Evolutionary conservation across 2,113 vertebrate genomes (phyloP), one percentile per base, ranked within the genome.

Genomic region (Aptenodytes patagonicus): DNA sequence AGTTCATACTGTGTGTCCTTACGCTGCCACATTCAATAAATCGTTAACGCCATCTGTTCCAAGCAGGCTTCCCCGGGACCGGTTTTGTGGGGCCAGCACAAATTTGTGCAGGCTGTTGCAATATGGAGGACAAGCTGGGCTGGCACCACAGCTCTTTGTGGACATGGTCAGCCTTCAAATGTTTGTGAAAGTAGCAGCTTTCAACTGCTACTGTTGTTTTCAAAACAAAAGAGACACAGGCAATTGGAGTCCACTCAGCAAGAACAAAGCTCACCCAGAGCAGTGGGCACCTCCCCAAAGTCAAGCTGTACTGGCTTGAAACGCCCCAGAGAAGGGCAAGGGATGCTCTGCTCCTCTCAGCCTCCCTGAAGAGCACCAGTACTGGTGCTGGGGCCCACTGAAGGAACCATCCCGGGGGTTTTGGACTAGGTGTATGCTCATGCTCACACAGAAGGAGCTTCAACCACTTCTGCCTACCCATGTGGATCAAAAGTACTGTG

Each of bases 1-100:
- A 91, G 95, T 92, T 97, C 92, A 96, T 61, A 86, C 92, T 83
- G 93, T 57, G 77, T 87, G 78, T 91, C 94, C 89, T 93, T 76
- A 79, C 6, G 21, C 87, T 90, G 92, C 86, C 89, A 70, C 44
- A 36, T 64, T 68, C 83, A 82, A 94, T 72, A 89, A 87, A 93
- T 89, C 3, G 1, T 58, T 80, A n/a, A 69, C 8, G 0, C 38
- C 16, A 2, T 36, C 86, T 75, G 60, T 19, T 86, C 80, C 83
- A 83, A 82, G 52, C 79, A 60, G 71, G 25, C 51, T 90, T 65
- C 77, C 58, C 51, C 36, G 62, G 46, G 84, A 80, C 36, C 4
- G 18, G 5, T 57, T 94, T 81, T 89, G 47, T 89, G 89, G 47
- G 73, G 32, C 92, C 95, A 89, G 86, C 55, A n/a, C 0, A 40